Evolutionary conservation across 2,797 vertebrate genomes (phyloP), one percentile per base, ranked within the genome.

Genomic region (Emydoidea blandingii): DNA sequence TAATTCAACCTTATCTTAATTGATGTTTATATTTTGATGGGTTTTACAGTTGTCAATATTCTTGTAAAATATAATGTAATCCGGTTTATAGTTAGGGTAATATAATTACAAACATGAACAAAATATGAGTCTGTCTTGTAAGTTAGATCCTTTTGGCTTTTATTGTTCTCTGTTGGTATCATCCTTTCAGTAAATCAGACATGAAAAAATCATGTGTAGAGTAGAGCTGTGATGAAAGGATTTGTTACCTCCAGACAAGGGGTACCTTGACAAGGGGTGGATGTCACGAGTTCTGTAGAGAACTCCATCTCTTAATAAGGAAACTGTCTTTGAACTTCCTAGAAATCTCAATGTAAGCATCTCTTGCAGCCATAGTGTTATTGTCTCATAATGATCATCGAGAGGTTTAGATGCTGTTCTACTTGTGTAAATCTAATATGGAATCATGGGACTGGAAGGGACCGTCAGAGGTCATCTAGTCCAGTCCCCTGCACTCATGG

Each of bases 1-100:
- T 94, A 97, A 97, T 95, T 96, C 91, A 97, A 90, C 65, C 94
- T 96, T 98, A 97, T 96, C 83, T 93, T 97, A 96, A 97, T 98
- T 96, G 97, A 98, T 97, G 88, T 95, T 98, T 84, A 86, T 96
- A 97, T 92, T 97, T 97, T 81, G 97, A 97, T 95, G 85, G 89
- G 59, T 79, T 97, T 97, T 96, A 83, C 91, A 98, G 98, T 97
- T 98, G 97, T 97, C 95, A 97, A 81, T 95, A 91, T 98, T 96
- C 95, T 97, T 94, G 92, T 93, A 97, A 96, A 97, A 90, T 97
- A 89, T 79, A 12, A 9, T 83, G 81, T 95, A 92, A 94, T 95
- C 72, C 92, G 37, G 79, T 97, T 97, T 98, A 96, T 96, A 91
- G 57, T 97, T 96, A 93, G 83, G 86, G 37, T 97, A 97, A 97